These are phyloP conservation scores for Allophyes oxyacanthae DNA, from an alignment of 2,888 invertebrate genomes.

Conservation along the genomic window DNA sequence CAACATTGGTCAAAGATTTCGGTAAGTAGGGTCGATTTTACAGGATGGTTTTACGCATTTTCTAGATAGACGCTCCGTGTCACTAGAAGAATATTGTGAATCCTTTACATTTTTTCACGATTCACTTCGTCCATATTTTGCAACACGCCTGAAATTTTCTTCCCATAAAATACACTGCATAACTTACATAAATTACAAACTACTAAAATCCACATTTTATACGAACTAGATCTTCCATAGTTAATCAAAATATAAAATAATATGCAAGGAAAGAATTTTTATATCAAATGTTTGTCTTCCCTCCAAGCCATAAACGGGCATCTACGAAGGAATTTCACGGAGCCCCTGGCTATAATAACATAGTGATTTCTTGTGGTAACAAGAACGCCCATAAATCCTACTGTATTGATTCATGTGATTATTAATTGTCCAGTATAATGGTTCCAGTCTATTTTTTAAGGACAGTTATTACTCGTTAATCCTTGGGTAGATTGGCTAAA, in stretches of 20 bases:
- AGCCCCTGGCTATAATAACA: constrained; percentile 52
- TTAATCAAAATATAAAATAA: constrained; percentile 27
- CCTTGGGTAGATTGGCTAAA: constrained; percentile 10
- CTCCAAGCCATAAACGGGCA: constrained; percentile 22
- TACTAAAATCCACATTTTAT: constrained; percentile 1
- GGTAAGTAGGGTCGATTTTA: too few relatives aligned
- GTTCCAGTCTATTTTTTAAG: constrained; percentile 29
- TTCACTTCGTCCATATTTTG: too few relatives aligned
- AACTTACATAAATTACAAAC: background rate
- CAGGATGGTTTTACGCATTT: too few relatives aligned
- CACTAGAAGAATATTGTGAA: too few relatives aligned
- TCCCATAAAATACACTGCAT: background rate
- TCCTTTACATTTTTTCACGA: too few relatives aligned
- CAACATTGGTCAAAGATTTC: too few relatives aligned
- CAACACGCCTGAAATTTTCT: too few relatives aligned
- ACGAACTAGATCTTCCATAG: constrained; percentile 1
- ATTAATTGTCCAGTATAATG: constrained; percentile 52
- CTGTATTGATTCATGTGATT: constrained; percentile 64
- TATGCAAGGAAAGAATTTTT: constrained; percentile 45
- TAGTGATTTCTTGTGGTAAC: constrained; percentile 58
- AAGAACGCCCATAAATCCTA: constrained; percentile 62
- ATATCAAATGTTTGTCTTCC: constrained; percentile 50
- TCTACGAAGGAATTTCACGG: constrained; percentile 35
- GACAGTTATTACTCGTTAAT: constrained; percentile 19
- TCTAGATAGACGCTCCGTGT: too few relatives aligned